Base-by-base conservation (phyloP, 1,140 invertebrate genomes). In the Microvelia longipes region DNA sequence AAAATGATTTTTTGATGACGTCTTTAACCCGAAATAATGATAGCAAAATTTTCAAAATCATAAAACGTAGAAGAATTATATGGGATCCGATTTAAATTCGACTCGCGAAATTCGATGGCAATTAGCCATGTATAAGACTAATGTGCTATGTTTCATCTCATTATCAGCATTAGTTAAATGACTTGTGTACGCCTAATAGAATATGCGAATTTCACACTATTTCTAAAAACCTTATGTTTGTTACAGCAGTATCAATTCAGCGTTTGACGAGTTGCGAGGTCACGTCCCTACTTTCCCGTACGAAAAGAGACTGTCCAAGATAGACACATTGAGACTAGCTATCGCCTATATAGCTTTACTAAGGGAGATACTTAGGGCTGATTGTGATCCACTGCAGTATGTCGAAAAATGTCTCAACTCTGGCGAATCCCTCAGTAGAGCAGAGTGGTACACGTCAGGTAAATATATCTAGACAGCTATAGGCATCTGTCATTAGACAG, bases 261-360 rank as follows among this genome's bases (percentile, higher is more conserved):
- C 95, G 79, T 98, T 98, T 85, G 94, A 98, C 82, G 92, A 94
- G 80, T 85, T 96, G 73, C 84, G 93, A 67, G 89, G 92, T 70
- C 93, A 98, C 80, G 95, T 99, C 71, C 96, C 96, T 29, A 98
- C 96, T 63, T 98, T 99, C 81, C 96, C 96, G 0, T 99, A 97
- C 77, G 96, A 99, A 81, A 98, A 98, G 79, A 83, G 96, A 1
- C 83, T 98, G 1, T 96, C 94, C 71, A 98, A 98, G 82, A 98
- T 98, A 72, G 96, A 98, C 81, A 98, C 96, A 0, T 82, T 98
- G 0, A 86, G 95, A 1, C 81, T 98, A 68, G 95, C 96, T 24
- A 98, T 98, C 69, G 94, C 95, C 0, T 98, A 98, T 79, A 98
- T 98, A 68, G 93, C 94, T 1, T 82, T 99, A 28, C 84, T 99